Percentiles rank a stretch among this genome's conserved stretches.
Evolutionary conservation across 2,888 invertebrate species (phyloP).

Genomic region (Rhabditoides inermis): DNA sequence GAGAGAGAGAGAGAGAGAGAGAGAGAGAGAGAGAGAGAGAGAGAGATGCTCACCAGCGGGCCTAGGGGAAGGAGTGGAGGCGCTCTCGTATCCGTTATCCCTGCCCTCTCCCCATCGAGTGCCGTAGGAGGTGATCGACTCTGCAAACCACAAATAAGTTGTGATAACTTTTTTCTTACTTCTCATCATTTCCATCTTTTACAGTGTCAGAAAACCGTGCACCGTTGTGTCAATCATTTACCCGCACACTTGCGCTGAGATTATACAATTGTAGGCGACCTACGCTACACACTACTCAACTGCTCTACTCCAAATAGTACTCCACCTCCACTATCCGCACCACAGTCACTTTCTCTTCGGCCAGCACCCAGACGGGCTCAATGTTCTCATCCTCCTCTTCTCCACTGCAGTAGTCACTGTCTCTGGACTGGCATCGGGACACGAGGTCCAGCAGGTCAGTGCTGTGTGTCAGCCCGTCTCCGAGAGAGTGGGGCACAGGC

Average conservation of each 20-base stretch:
- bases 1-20: conserved; percentile 15
- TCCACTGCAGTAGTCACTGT: conserved; percentile 7
- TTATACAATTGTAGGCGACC: background rate
- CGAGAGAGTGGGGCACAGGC: too few species aligned
- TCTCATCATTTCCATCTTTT: too few species aligned
- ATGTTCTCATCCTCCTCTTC: conserved; percentile 13
- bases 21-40: background rate
- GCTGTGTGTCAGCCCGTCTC: too few species aligned
- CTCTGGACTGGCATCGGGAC: too few species aligned
- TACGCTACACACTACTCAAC: conserved; percentile 4
- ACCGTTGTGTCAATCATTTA: too few species aligned
- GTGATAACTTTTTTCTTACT: too few species aligned
- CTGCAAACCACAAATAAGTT: too few species aligned
- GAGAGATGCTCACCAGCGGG: conserved; percentile 6
- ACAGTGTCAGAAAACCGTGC: too few species aligned
- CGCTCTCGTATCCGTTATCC: conserved; percentile 33
- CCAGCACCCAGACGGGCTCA: conserved; percentile 23
- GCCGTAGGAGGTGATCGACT: conserved; percentile 32
- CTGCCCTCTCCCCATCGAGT: conserved; percentile 21
- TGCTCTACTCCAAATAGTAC: conserved; percentile 17
- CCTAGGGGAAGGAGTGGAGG: conserved; percentile 31
- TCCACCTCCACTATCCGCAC: conserved; percentile 30
- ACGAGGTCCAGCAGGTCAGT: too few species aligned
- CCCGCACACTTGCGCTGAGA: too few species aligned
- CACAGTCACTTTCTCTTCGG: conserved; percentile 26